Percentiles rank a stretch among this genome's conserved stretches.
Evolutionary conservation across 1,140 invertebrate species (phyloP).

Genomic region (Sycobia sp.): DNA sequence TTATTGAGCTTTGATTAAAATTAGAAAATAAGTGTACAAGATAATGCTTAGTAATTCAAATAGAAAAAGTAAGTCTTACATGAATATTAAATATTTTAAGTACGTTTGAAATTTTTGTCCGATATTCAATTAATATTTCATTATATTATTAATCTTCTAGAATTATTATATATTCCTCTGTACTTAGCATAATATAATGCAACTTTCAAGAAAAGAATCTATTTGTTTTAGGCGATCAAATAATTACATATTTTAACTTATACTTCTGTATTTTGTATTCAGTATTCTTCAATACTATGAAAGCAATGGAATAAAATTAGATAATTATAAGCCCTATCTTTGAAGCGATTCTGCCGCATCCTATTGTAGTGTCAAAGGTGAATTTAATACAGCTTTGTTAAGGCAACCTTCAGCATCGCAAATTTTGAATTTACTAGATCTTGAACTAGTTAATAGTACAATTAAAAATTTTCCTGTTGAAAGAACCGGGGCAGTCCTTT

Average conservation of each 20-base stretch:
- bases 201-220: conserved; percentile 70
- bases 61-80: conserved; percentile 56
- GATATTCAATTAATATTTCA: no score
- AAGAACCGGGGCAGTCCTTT: conserved; percentile 47
- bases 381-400: conserved; percentile 67
- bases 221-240: conserved; percentile 54
- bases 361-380: conserved; percentile 72
- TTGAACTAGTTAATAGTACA: conserved; percentile 68
- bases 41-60: conserved; percentile 63
- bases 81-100: background rate
- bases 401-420: conserved; percentile 73
- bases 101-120: no score
- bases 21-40: conserved; percentile 1
- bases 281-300: conserved; percentile 70
- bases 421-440: conserved; percentile 73
- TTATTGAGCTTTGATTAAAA: conserved; percentile 3
- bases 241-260: conserved; percentile 13
- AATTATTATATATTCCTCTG: conserved; percentile 72
- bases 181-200: conserved; percentile 75
- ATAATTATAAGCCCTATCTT: conserved; percentile 76
- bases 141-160: conserved; percentile 61
- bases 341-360: conserved; percentile 78
- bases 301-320: conserved; percentile 64
- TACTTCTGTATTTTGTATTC: background rate
- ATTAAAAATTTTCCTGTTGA: conserved; percentile 70